A percentile compares a stretch with the other conserved stretches of the same genome.
These are phyloP conservation scores for Cyclura pinguis DNA, from an alignment of 2,797 vertebrate species.

Conservation along the genomic window DNA sequence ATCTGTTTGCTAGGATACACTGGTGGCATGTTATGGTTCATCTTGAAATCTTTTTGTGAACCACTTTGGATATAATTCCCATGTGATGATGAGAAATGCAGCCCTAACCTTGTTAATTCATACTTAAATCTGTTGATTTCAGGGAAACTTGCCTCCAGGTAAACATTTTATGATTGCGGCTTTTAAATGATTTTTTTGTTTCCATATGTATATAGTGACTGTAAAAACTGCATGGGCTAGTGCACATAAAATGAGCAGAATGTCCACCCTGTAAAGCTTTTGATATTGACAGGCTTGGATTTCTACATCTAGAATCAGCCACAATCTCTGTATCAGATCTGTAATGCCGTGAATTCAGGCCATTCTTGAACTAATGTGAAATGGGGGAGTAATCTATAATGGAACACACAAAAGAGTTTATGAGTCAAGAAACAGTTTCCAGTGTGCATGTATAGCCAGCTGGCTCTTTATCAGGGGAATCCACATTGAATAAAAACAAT, in stretches of 20 bases:
- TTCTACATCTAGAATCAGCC: not conserved
- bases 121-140: conserved; percentile 2
- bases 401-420: not conserved
- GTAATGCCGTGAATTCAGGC: not conserved
- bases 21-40: not conserved
- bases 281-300: not conserved
- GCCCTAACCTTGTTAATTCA: not conserved
- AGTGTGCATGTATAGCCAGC: not conserved
- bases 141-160: not conserved
- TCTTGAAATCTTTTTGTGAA: not conserved
- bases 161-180: conserved; percentile 3
- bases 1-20: not conserved
- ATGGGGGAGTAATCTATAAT: not conserved
- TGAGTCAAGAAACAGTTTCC: conserved; percentile 6
- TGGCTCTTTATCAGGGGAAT: not conserved
- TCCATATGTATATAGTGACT: not conserved
- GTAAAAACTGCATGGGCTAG: not conserved
- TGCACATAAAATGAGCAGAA: not conserved
- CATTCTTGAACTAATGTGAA: not conserved
- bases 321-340: not conserved
- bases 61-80: not conserved
- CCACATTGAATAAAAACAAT: conserved; percentile 22
- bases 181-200: conserved; percentile 11
- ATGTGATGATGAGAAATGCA: not conserved
- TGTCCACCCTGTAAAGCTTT: not conserved